Evolutionary conservation across 1,140 invertebrate species (phyloP), one percentile per base, ranked within the genome.

Genomic region (Nasonia longicornis): DNA sequence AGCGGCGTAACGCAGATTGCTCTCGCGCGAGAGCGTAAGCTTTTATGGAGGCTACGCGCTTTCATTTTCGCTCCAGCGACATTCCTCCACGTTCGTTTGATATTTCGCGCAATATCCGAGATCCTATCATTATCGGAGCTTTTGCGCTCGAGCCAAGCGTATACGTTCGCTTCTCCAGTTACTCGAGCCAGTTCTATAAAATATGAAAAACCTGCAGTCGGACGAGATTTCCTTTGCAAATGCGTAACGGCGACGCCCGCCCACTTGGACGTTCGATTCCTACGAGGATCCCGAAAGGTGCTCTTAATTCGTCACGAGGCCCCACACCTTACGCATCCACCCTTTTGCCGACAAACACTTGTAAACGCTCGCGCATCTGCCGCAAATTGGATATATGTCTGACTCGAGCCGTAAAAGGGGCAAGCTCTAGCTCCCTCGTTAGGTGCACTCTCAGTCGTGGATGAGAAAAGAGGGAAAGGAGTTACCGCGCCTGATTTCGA

Each of bases 101-200:
- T 84, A 84, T 84, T 79, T 82, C 82, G 83, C 79, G 4, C 42
- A 22, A 16, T 38, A 38, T 31, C 77, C 67, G 77, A 20, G 12
- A 83, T 84, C 83, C 80, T 82, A 81, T 84, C 84, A 84, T 86
- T 84, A 85, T 84, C 83, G 78, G 72, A 31, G 77, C 73, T 84
- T 85, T 83, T 77, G 26, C 58, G 45, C 31, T 35, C 31, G 3
- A 35, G 8, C 48, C 10, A 22, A 4, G 26, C 26, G 26, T 26
- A 26, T 26, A 26, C 26, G 31, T 6, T 35, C 70, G 26, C 22
- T 38, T 20, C 14, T 29, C 29, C 7, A 20, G 45, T 0, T 48
- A 2, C 14, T 14, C 84, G 76, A 83, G 83, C 82, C 26, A 16
- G 22, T n/a, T 31, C 31, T 31, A 26, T 26, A 16, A 11, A 26